A percentile compares a stretch with the other conserved stretches of the same genome.
These are phyloP conservation scores for Dinothrombium tinctorium DNA, from an alignment of 1,140 invertebrate species.

Conservation along the genomic window DNA sequence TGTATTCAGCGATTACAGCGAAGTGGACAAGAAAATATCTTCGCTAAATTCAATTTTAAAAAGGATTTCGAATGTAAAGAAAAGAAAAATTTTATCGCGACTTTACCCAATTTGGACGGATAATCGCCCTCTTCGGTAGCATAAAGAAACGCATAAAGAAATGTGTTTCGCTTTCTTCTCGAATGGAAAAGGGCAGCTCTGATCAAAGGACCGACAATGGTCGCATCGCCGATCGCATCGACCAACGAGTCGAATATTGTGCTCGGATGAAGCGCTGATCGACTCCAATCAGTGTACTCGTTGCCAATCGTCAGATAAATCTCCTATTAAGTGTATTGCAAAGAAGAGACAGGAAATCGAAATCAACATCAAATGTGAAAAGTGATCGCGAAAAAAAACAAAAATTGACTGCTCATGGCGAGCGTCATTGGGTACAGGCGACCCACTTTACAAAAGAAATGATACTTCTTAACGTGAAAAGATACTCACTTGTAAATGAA, in stretches of 20 bases:
- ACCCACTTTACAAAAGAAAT: neutral
- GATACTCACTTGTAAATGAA: slow-evolving; percentile 14
- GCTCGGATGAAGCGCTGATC: slow-evolving; percentile 69
- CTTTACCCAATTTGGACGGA: slow-evolving; percentile 37
- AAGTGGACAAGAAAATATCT: too few species aligned
- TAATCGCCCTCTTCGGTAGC: slow-evolving; percentile 44
- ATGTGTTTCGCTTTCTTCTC: slow-evolving; percentile 1
- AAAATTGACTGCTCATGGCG: neutral
- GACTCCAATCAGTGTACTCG: slow-evolving; percentile 92
- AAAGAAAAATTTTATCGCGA: too few species aligned
- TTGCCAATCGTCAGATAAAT: slow-evolving; percentile 92
- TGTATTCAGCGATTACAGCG: too few species aligned
- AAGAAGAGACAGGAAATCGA: slow-evolving; percentile 5
- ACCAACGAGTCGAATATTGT: slow-evolving; percentile 77
- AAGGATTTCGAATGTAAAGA: too few species aligned
- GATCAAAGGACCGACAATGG: slow-evolving; percentile 71
- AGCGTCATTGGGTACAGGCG: too few species aligned
- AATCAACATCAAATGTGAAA: neutral
- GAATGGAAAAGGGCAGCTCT: slow-evolving; percentile 77
- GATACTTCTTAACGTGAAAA: too few species aligned
- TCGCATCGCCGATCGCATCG: slow-evolving; percentile 74
- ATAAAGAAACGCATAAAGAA: slow-evolving; percentile 5
- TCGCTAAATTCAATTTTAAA: too few species aligned
- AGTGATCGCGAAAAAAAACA: neutral
- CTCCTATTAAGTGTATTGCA: slow-evolving; percentile 33